Base-by-base conservation (phyloP, 2,888 invertebrate species). In the Alsophila aescularia region DNA sequence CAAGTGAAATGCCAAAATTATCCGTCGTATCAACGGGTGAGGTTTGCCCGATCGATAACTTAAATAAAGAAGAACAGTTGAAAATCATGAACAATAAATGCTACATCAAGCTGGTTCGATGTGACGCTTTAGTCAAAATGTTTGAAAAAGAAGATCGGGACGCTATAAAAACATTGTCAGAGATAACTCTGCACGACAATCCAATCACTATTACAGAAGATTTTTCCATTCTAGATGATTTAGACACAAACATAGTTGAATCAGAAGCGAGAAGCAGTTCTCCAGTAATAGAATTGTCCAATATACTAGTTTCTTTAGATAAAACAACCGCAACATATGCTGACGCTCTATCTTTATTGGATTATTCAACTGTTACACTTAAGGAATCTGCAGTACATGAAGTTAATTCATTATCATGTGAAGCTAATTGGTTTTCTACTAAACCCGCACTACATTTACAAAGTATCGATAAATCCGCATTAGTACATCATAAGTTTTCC, bases 271-370 rank as follows among this genome's bases (percentile, higher is more conserved):
- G 64, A 52, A 77, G 58, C 58, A 51, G 50, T 32, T 85, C 85
- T 10, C 85, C 85, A 9, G 82, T 84, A 2, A 81, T 84, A 64
- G 74, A 77, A 52, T 67, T 71, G 18, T 79, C 69, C 59, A 80
- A 83, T 24, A 55, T 66, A 3, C 72, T 85, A 45, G 73, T 62
- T 16, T 53, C 64, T 32, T 43, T 73, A 9, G 35, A 63, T 12
- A 39, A 24, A 8, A 52, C 49, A 54, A 34, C 36, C 18, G 14
- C 48, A 10, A 36, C 5, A 14, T 32, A 34, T 5, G n/a, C 14
- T 39, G 14, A 24, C 24, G 7, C 65, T 3, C 72, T 85, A 45
- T 73, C 61, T 16, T 53, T 64, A 29, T 43, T 73, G 10, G 36
- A 63, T 12, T 34, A 27, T 9, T 50, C 50, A 53, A 34, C 35